These are phyloP conservation scores for Meleagris gallopavo DNA, from an alignment of 2,113 vertebrate species.

Conservation along the genomic window DNA sequence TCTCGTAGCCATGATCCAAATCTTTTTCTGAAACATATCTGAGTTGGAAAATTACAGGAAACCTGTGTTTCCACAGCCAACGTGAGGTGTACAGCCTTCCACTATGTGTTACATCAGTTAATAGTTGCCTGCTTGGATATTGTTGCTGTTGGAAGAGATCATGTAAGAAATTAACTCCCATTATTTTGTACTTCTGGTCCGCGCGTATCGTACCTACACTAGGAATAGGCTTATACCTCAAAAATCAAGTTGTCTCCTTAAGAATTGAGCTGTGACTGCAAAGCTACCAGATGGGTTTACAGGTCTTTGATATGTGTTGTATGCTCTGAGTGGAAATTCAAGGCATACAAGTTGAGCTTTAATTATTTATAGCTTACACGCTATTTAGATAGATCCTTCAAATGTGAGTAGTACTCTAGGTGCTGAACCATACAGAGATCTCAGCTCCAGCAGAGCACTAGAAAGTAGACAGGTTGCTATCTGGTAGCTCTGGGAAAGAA, in stretches of 20 bases:
- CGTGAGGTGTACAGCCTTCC: not conserved
- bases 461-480: not conserved
- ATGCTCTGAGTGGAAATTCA: not conserved
- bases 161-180: not conserved
- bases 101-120: too few relatives aligned
- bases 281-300: not conserved
- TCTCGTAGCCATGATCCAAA: not conserved
- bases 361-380: not conserved
- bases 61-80: not conserved
- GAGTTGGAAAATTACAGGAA: not conserved
- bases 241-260: not conserved
- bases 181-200: not conserved
- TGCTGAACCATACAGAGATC: not conserved
- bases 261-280: not conserved
- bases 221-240: not conserved
- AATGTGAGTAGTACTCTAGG: not conserved
- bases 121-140: not conserved
- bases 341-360: not conserved
- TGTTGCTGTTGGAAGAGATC: not conserved
- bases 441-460: not conserved
- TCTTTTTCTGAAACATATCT: not conserved
- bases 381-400: not conserved
- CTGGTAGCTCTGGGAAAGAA: not conserved
- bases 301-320: not conserved
- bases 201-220: fast-evolving